Evolutionary conservation across 2,797 vertebrate genomes (phyloP).

Genomic region (Myotis planiceps): DNA sequence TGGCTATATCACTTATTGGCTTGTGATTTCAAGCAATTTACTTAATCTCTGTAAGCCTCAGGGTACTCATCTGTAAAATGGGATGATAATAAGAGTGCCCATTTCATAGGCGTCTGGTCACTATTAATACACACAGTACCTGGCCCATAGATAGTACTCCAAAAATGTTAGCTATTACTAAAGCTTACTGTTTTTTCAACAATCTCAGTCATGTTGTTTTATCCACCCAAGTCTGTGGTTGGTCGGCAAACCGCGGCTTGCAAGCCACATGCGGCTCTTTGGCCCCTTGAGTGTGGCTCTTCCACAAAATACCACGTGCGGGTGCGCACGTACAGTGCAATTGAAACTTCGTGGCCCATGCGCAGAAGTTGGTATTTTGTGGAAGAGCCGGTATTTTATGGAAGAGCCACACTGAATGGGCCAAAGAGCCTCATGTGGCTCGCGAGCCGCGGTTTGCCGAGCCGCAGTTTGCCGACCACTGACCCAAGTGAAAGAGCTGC

Average conservation of each 20-base stretch:
- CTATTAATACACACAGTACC: background rate
- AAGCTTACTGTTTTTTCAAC: constrained; percentile 16
- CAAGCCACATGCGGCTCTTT: no score
- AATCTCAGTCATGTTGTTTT: background rate
- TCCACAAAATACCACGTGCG: no score
- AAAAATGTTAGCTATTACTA: background rate
- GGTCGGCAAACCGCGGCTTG: no score
- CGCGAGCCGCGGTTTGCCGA: no score
- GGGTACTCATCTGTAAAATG: constrained; percentile 39
- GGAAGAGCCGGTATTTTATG: no score
- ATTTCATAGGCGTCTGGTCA: background rate
- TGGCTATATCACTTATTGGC: background rate
- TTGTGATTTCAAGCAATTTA: constrained; percentile 20
- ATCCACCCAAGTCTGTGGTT: background rate
- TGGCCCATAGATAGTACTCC: background rate
- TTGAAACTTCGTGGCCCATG: no score
- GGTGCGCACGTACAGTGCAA: no score
- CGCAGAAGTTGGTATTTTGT: no score
- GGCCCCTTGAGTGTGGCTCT: no score
- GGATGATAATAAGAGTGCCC: background rate
- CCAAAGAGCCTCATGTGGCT: no score
- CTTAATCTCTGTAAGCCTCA: background rate
- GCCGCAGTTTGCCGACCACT: no score
- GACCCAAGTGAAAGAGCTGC: background rate
- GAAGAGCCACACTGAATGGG: no score